A percentile compares a stretch with the other conserved stretches of the same genome.
Conservation (phyloP, 2,797 vertebrate genomes). For the Labeo calbasu region DNA sequence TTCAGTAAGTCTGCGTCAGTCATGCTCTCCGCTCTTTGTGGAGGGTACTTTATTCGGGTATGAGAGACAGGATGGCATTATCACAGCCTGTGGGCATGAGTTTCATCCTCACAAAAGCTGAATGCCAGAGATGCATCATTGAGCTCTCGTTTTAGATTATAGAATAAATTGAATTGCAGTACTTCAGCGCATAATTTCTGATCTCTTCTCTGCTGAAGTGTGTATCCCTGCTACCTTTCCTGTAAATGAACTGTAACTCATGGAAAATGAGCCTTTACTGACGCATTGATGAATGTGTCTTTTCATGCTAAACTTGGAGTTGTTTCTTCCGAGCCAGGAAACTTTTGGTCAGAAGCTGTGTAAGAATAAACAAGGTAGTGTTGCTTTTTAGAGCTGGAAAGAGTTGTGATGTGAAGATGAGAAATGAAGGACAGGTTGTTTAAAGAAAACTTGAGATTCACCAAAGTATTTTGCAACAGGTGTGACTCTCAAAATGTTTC, state of each 20-base stretch:
- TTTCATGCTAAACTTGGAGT: constrained; percentile 51
- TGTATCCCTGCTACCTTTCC: constrained; percentile 8
- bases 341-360: constrained; percentile 47
- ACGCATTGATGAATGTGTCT: constrained; percentile 29
- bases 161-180: constrained; percentile 5
- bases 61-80: constrained; percentile 13
- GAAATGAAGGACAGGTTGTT: constrained; percentile 39
- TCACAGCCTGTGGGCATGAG: constrained; percentile 32
- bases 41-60: constrained; percentile 26
- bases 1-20: constrained; percentile 32
- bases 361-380: constrained; percentile 40
- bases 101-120: constrained; percentile 21
- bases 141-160: constrained; percentile 12
- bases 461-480: neutral
- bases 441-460: constrained; percentile 27
- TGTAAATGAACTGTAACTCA: constrained; percentile 23
- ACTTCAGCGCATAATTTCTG: neutral
- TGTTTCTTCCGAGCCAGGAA: constrained; percentile 57
- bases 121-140: constrained; percentile 16
- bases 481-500: neutral
- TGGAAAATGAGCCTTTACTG: constrained; percentile 46
- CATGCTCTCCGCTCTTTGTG: constrained; percentile 4
- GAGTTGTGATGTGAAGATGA: constrained; percentile 43
- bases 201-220: neutral
- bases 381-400: constrained; percentile 39